These are phyloP conservation scores for Scaptodrosophila lebanonensis DNA, from an alignment of 1,140 invertebrate genomes.

Conservation along the genomic window DNA sequence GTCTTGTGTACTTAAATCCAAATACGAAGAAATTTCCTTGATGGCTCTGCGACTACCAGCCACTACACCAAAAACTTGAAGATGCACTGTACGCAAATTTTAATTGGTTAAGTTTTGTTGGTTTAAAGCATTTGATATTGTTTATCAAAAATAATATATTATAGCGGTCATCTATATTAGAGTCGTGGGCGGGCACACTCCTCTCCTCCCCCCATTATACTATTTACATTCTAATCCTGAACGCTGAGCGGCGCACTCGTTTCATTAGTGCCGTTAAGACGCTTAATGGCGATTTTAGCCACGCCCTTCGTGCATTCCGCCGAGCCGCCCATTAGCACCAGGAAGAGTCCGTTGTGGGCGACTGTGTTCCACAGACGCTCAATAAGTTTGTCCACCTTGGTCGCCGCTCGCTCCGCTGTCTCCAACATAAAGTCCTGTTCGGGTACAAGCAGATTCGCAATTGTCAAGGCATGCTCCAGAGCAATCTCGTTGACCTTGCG, in stretches of 20 bases:
- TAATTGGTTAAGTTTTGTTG: too few relatives aligned
- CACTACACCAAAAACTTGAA: too few relatives aligned
- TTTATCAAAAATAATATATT: too few relatives aligned
- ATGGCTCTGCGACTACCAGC: too few relatives aligned
- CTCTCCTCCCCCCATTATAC: too few relatives aligned
- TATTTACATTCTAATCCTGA: too few relatives aligned
- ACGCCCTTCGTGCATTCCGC: constrained; percentile 65
- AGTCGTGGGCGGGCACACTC: too few relatives aligned
- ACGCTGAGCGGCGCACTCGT: constrained; percentile 3
- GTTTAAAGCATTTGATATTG: too few relatives aligned
- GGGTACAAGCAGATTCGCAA: constrained; percentile 80
- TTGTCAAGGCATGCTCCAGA: constrained; percentile 79
- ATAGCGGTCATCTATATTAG: too few relatives aligned
- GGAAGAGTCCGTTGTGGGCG: constrained; percentile 78
- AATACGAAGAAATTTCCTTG: too few relatives aligned
- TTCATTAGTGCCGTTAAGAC: constrained; percentile 31
- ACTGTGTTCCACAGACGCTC: constrained; percentile 80
- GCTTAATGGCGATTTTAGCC: constrained; percentile 72
- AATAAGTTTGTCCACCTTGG: constrained; percentile 81
- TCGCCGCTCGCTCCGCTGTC: constrained; percentile 77
- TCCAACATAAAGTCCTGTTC: constrained; percentile 75
- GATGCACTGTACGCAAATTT: too few relatives aligned
- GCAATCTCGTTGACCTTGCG: constrained; percentile 78
- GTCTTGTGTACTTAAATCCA: too few relatives aligned
- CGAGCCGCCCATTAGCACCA: constrained; percentile 80